Evolutionary conservation across 2,888 invertebrate genomes (phyloP).

Genomic region (Chouioia cunea): DNA sequence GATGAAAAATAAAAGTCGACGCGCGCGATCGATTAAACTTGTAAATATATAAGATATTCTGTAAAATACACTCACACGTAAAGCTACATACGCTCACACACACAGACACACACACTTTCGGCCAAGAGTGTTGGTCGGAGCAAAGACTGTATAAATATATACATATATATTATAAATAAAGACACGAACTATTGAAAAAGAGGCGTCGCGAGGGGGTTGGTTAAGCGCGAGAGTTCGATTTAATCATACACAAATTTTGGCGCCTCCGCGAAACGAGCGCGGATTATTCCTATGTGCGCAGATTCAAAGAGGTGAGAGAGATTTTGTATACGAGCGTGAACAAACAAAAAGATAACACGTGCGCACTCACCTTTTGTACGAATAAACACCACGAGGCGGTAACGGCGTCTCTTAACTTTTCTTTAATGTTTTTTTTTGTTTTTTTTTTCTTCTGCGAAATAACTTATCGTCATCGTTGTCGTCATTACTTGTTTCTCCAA

Average conservation of each 20-base stretch:
- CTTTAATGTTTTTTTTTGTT: conserved; percentile 30
- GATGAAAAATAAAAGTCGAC: conserved; percentile 13
- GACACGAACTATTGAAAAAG: too few species aligned
- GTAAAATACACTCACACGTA: conserved; percentile 26
- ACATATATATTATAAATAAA: conserved; percentile 9
- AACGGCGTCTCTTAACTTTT: conserved; percentile 37
- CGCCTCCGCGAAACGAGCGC: too few species aligned
- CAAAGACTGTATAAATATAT: conserved; percentile 45
- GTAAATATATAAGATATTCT: conserved; percentile 43
- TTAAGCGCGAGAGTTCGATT: too few species aligned
- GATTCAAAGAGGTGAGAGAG: too few species aligned
- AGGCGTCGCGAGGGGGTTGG: too few species aligned
- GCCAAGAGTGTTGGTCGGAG: conserved; percentile 17
- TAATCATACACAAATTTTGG: too few species aligned
- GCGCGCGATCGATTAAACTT: conserved; percentile 35
- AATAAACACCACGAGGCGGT: too few species aligned
- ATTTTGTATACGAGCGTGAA: too few species aligned
- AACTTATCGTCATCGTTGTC: not conserved
- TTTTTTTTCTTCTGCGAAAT: conserved; percentile 31
- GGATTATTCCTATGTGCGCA: too few species aligned
- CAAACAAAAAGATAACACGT: too few species aligned
- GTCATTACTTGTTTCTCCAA: too few species aligned
- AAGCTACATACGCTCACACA: conserved; percentile 19
- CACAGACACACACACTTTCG: conserved; percentile 30
- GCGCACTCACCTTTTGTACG: too few species aligned